These are phyloP conservation scores for Brevimyrus niger DNA, from an alignment of 2,113 vertebrate genomes.

Conservation along the genomic window DNA sequence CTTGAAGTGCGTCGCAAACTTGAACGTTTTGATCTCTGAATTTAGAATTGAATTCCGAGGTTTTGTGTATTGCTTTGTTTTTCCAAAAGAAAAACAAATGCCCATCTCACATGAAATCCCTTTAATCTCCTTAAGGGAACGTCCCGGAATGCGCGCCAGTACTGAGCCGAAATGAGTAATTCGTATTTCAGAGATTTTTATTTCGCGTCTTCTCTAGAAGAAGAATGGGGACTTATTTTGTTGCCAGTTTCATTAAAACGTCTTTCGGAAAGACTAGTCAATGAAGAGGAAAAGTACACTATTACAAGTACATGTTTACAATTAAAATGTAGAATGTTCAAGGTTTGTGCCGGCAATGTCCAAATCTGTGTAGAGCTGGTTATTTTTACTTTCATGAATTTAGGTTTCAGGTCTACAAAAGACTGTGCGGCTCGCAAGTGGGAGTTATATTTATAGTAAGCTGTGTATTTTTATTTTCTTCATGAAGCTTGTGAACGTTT, in stretches of 20 bases:
- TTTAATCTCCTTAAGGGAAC: constrained; percentile 44
- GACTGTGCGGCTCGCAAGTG: constrained; percentile 76
- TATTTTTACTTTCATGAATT: constrained; percentile 37
- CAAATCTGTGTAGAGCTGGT: constrained; percentile 56
- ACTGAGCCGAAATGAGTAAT: constrained; percentile 50
- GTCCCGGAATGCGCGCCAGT: constrained; percentile 48
- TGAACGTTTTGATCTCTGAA: constrained; percentile 57
- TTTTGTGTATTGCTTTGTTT: constrained; percentile 23
- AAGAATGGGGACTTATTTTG: constrained; percentile 64
- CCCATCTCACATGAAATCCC: constrained; percentile 43
- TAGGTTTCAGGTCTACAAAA: constrained; percentile 59
- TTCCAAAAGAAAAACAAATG: neutral
- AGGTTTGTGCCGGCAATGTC: constrained; percentile 57
- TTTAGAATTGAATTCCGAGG: constrained; percentile 42
- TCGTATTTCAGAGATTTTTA: constrained; percentile 50
- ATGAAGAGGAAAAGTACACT: constrained; percentile 49
- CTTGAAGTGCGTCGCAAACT: constrained; percentile 62
- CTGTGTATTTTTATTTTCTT: constrained; percentile 49
- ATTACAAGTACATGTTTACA: constrained; percentile 70
- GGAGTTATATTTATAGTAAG: constrained; percentile 93
- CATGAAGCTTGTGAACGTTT: constrained; percentile 62
- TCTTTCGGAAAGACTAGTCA: constrained; percentile 57
- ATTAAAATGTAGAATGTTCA: constrained; percentile 65
- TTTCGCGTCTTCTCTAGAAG: constrained; percentile 58
- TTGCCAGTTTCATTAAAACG: constrained; percentile 60